Evolutionary conservation across 2,797 vertebrate species (phyloP), one percentile per base, ranked within the genome.

Genomic region (Coluber constrictor): DNA sequence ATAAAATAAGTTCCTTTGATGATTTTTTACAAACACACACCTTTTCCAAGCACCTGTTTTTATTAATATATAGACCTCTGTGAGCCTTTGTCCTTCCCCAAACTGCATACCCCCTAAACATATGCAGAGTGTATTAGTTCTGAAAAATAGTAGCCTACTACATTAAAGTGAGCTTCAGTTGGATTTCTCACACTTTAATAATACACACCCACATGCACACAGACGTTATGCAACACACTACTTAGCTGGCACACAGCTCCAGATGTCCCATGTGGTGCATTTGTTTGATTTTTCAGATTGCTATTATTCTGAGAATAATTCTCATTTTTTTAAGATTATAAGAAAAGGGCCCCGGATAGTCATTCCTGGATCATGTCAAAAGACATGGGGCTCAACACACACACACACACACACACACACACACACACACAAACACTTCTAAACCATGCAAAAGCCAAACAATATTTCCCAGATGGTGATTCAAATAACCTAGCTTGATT

Each of bases 321-420:
- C 23, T 37, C 57, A 16, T 25, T 5, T 18, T 47, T 88, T 51
- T 3, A 18, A 60, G 25, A 5, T 18, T 10, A 9, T 20, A 56
- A 70, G 70, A 18, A 37, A 12, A 11, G 11, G 3, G 25, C 47
- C 61, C 15, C 8, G 29, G 47, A 16, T 37, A 16, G 9, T 86
- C 13, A 12, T 20, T 57, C 25, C 54, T 56, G 20, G 2, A 12
- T 3, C 2, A 23, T 0, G 0, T 63, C 23, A n/a, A 37, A 15
- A 32, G 13, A 18, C 16, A 25, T 7, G 8, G 5, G 4, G 4
- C 16, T 9, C 11, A 16, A 57, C 4, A 57, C 56, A 57, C 56
- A 57, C 56, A 57, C 56, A 16, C 56, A 56, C 59, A 60, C 59
- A 60, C 20, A 60, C 57, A 59, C 18, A 59, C 5, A 57, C 56